Percentiles rank a stretch among this genome's conserved stretches.
These are phyloP conservation scores for Sisyra terminalis DNA, from an alignment of 2,888 invertebrate genomes.

Conservation along the genomic window DNA sequence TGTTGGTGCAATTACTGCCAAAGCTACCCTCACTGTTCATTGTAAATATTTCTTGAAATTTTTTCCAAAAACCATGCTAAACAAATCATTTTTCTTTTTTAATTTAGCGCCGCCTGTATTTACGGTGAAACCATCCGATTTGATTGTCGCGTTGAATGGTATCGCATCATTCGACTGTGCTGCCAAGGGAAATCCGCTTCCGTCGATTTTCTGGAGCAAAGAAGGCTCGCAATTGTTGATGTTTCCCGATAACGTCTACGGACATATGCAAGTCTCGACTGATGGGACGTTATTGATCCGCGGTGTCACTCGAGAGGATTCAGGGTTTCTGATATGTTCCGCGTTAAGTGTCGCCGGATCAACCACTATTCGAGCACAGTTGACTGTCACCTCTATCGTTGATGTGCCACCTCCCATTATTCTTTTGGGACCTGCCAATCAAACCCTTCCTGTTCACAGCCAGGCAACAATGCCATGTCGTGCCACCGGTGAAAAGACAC, in stretches of 20 bases:
- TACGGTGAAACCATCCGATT: slow-evolving; percentile 68
- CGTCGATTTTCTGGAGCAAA: slow-evolving; percentile 90
- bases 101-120: slow-evolving; percentile 72
- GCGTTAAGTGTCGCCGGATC: slow-evolving; percentile 93
- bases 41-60: slow-evolving; percentile 45
- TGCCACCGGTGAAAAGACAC: slow-evolving; percentile 52
- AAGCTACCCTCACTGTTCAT: slow-evolving; percentile 74
- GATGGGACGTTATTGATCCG: slow-evolving; percentile 53
- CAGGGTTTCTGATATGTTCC: slow-evolving; percentile 74
- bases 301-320: slow-evolving; percentile 49
- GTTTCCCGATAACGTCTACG: slow-evolving; percentile 63
- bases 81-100: too few relatives aligned
- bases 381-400: slow-evolving; percentile 68
- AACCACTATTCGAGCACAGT: slow-evolving; percentile 66
- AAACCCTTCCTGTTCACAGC: slow-evolving; percentile 62
- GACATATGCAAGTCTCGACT: slow-evolving; percentile 46
- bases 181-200: slow-evolving; percentile 80
- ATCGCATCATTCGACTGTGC: slow-evolving; percentile 82
- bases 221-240: slow-evolving; percentile 78
- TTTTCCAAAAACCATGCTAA: too few relatives aligned
- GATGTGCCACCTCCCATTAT: slow-evolving; percentile 78
- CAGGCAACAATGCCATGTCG: slow-evolving; percentile 67
- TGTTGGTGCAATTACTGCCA: slow-evolving; percentile 71
- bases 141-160: slow-evolving; percentile 71
- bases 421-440: slow-evolving; percentile 72